Evolutionary conservation across 2,113 vertebrate genomes (phyloP).

Genomic region (Regulus satrapa): DNA sequence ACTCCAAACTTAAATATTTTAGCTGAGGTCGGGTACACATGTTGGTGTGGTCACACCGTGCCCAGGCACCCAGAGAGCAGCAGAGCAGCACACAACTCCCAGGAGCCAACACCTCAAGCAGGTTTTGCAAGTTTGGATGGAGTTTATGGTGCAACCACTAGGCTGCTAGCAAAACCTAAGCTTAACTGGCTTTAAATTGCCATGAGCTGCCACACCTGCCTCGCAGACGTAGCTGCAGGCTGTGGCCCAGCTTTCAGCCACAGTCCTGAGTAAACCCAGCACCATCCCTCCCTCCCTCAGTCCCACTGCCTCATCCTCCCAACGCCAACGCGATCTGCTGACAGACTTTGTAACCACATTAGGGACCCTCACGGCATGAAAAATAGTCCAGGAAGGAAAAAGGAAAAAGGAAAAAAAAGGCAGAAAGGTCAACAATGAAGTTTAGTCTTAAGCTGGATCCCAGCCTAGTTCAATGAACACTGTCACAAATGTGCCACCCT

Average conservation of each 20-base stretch:
- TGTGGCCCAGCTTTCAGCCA: neutral
- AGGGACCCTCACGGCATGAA: neutral
- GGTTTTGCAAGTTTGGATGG: neutral
- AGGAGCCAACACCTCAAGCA: neutral
- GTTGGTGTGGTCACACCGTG: neutral
- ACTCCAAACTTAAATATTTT: neutral
- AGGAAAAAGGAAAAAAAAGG: neutral
- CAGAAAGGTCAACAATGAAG: neutral
- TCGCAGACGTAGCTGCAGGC: neutral
- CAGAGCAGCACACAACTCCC: neutral
- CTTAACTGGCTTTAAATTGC: neutral
- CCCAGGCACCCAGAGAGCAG: neutral
- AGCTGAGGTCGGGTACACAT: neutral
- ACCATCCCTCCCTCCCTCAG: neutral
- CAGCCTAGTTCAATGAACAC: neutral
- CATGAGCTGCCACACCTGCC: neutral
- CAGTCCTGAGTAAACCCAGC: neutral
- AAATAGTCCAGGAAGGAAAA: neutral
- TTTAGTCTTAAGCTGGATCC: neutral
- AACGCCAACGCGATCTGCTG: rapidly evolving
- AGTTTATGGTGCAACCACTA: neutral
- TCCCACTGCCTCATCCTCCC: neutral
- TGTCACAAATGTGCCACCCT: neutral
- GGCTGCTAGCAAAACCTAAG: neutral
- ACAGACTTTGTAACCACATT: neutral